Evolutionary conservation across 2,797 vertebrate genomes (phyloP).

Genomic region (Echeneis naucrates): DNA sequence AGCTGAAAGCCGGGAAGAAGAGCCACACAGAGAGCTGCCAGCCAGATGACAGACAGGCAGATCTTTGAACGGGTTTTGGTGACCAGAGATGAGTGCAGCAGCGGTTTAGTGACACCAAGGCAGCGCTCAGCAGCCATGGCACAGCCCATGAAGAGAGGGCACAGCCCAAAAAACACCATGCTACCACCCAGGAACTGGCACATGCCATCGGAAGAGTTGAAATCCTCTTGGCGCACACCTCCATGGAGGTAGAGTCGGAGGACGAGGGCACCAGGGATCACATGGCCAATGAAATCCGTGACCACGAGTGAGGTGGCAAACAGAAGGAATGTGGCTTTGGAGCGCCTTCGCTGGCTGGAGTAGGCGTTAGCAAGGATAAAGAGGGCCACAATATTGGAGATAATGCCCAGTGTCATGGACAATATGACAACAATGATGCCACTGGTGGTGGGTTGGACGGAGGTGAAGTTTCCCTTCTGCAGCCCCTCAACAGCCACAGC

Average conservation of each 20-base stretch:
- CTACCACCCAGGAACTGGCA: constrained; percentile 91
- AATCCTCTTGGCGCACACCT: constrained; percentile 47
- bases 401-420: constrained; percentile 89
- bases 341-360: constrained; percentile 85
- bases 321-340: constrained; percentile 90
- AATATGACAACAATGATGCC: constrained; percentile 81
- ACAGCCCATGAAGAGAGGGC: constrained; percentile 91
- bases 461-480: constrained; percentile 65
- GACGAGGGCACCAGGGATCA: constrained; percentile 89
- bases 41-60: constrained; percentile 82
- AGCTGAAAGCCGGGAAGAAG: constrained; percentile 86
- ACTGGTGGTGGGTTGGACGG: constrained; percentile 44
- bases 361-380: constrained; percentile 88
- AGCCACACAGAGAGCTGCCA: constrained; percentile 85
- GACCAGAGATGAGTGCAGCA: constrained; percentile 87
- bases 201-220: constrained; percentile 74
- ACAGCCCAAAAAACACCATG: constrained; percentile 94
- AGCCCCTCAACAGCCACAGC: constrained; percentile 47
- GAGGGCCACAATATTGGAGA: constrained; percentile 90
- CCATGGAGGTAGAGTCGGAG: constrained; percentile 85
- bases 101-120: constrained; percentile 88
- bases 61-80: constrained; percentile 86
- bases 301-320: constrained; percentile 89
- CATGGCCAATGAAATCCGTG: constrained; percentile 89
- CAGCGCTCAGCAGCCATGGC: constrained; percentile 93